Conservation (phyloP, 2,797 vertebrate genomes). For the Craterocephalus amniculus region DNA sequence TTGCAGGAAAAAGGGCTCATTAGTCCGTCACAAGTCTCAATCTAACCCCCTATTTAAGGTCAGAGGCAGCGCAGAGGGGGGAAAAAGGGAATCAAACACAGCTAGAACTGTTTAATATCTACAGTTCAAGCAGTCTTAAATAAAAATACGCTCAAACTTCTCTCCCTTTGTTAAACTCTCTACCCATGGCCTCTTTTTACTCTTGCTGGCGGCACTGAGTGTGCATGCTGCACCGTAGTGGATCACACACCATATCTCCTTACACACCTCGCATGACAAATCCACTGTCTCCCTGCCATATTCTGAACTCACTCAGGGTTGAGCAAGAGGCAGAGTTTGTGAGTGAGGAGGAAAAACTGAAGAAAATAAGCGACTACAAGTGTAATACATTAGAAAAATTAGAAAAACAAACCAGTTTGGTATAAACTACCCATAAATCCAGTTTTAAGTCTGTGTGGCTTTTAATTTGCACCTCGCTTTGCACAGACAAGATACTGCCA, state of each 20-base stretch:
- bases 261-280: constrained; percentile 70
- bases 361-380: constrained; percentile 21
- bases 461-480: constrained; percentile 24
- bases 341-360: neutral
- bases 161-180: constrained; percentile 56
- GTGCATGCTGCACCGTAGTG: constrained; percentile 43
- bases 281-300: constrained; percentile 56
- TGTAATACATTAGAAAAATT: constrained; percentile 3
- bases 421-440: constrained; percentile 16
- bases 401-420: constrained; percentile 8
- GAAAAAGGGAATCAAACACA: constrained; percentile 35
- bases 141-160: constrained; percentile 41
- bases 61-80: constrained; percentile 39
- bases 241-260: constrained; percentile 74
- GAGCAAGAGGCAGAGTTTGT: constrained; percentile 45
- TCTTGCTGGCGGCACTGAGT: constrained; percentile 51
- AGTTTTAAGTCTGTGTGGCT: constrained; percentile 5
- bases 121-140: constrained; percentile 33
- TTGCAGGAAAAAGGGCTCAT: constrained; percentile 80
- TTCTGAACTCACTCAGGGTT: constrained; percentile 51
- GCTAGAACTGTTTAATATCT: constrained; percentile 44
- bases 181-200: constrained; percentile 58
- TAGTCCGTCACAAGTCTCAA: constrained; percentile 74
- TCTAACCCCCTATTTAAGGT: constrained; percentile 74
- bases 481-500: constrained; percentile 31